Conservation (phyloP, 1,140 invertebrate genomes). For the Triops cancriformis region DNA sequence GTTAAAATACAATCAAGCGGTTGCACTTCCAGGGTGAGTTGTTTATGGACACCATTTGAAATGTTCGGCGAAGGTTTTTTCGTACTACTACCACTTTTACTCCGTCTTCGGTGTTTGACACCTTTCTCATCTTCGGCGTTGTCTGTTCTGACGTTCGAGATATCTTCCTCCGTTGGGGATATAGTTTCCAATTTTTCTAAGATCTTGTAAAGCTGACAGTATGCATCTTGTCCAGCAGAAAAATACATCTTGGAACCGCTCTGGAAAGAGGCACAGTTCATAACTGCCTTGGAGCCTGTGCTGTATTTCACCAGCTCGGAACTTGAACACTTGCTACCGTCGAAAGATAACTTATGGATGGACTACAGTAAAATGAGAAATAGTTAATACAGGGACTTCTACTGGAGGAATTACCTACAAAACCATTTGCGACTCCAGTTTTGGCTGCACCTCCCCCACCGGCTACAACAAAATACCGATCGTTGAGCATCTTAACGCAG, state of each 20-base stretch:
- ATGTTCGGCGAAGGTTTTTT: background rate
- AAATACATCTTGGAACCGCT: conserved; percentile 58
- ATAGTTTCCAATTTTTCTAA: conserved; percentile 48
- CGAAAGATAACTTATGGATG: conserved; percentile 79
- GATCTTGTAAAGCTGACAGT: conserved; percentile 79
- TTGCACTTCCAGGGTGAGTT: conserved; percentile 60
- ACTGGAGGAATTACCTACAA: conserved; percentile 47
- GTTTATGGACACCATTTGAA: conserved; percentile 39
- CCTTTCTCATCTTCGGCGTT: background rate
- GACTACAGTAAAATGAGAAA: conserved; percentile 51
- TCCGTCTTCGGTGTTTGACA: background rate
- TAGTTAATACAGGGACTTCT: conserved; percentile 20
- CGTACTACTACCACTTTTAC: background rate
- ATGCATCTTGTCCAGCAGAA: conserved; percentile 83
- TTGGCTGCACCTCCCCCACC: conserved; percentile 91
- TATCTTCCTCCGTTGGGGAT: background rate
- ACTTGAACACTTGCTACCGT: conserved; percentile 67
- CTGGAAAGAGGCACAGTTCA: conserved; percentile 67
- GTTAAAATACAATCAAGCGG: conserved; percentile 68
- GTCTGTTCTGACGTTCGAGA: background rate
- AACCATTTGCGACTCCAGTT: conserved; percentile 90
- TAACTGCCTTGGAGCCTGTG: conserved; percentile 78
- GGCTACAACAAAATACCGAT: conserved; percentile 84
- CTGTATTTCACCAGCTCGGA: conserved; percentile 79
- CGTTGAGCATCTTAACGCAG: conserved; percentile 76